These are phyloP conservation scores for Xiphias gladius DNA, from an alignment of 2,113 vertebrate species.

Conservation along the genomic window DNA sequence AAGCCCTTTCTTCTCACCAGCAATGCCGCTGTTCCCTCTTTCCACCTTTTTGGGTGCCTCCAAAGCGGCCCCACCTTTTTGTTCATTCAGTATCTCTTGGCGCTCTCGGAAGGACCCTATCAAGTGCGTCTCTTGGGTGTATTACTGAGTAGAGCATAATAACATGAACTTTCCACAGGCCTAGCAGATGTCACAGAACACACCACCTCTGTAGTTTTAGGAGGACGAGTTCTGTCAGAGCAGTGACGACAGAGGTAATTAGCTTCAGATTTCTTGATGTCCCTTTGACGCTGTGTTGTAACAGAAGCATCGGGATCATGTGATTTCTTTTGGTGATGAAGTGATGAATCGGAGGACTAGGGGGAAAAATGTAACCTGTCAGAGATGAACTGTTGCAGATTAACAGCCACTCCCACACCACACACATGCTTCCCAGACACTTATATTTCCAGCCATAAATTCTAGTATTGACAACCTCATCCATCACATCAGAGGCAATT, in stretches of 20 bases:
- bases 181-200: constrained; percentile 45
- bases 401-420: constrained; percentile 50
- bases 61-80: constrained; percentile 8
- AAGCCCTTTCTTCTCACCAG: constrained; percentile 31
- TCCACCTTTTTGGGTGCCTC: neutral
- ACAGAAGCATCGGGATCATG: neutral
- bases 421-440: constrained; percentile 30
- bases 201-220: constrained; percentile 8
- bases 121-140: constrained; percentile 34
- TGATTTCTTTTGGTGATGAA: constrained; percentile 14
- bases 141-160: constrained; percentile 41
- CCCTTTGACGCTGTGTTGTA: constrained; percentile 8
- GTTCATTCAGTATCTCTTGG: neutral
- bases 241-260: constrained; percentile 51
- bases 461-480: constrained; percentile 59
- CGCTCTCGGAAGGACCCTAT: neutral
- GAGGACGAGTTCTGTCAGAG: constrained; percentile 36
- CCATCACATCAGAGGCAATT: constrained; percentile 55
- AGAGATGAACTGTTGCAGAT: constrained; percentile 60
- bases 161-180: constrained; percentile 48
- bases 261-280: constrained; percentile 30
- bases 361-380: constrained; percentile 48
- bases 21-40: neutral
- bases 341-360: constrained; percentile 12
- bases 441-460: constrained; percentile 54